Evolutionary conservation across 2,888 invertebrate genomes (phyloP), one percentile per base, ranked within the genome.

Genomic region (Caenorhabditis imperialis): DNA sequence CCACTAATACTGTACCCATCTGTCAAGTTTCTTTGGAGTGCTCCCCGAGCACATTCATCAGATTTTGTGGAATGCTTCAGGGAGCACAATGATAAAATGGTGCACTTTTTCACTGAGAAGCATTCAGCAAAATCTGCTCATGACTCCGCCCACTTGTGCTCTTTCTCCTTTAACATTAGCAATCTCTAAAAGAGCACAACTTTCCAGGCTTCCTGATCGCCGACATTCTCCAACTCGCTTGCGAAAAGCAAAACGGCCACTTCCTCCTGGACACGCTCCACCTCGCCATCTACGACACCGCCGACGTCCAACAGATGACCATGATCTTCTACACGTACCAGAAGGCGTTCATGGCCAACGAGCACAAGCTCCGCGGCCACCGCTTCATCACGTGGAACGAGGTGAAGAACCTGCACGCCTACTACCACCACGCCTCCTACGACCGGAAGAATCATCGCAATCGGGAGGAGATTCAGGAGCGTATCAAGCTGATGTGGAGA

Each of bases 131-230:
- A n/a, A n/a, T n/a, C n/a, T n/a, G n/a, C n/a, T n/a, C n/a, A n/a
- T n/a, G n/a, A n/a, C n/a, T n/a, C n/a, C n/a, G n/a, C n/a, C n/a
- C n/a, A n/a, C n/a, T n/a, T n/a, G n/a, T n/a, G n/a, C n/a, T n/a
- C n/a, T n/a, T n/a, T n/a, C n/a, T n/a, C n/a, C n/a, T n/a, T n/a
- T n/a, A n/a, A n/a, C n/a, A n/a, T n/a, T n/a, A n/a, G n/a, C n/a
- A n/a, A n/a, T n/a, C n/a, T n/a, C n/a, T n/a, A n/a, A n/a, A n/a
- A n/a, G n/a, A n/a, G n/a, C n/a, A n/a, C n/a, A n/a, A n/a, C n/a
- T n/a, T n/a, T n/a, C n/a, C n/a, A n/a, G n/a, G 63, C 27, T 65
- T 65, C 44, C 27, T 65, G 33, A 65, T 65, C 42, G 55, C 65
- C 22, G 65, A 65, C 42, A 65, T 65, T 25, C 65, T 65, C 16